Percentiles rank a stretch among this genome's conserved stretches.
These are phyloP conservation scores for Parauchenoglanis punctatus DNA, from an alignment of 2,797 vertebrate genomes.

Conservation along the genomic window DNA sequence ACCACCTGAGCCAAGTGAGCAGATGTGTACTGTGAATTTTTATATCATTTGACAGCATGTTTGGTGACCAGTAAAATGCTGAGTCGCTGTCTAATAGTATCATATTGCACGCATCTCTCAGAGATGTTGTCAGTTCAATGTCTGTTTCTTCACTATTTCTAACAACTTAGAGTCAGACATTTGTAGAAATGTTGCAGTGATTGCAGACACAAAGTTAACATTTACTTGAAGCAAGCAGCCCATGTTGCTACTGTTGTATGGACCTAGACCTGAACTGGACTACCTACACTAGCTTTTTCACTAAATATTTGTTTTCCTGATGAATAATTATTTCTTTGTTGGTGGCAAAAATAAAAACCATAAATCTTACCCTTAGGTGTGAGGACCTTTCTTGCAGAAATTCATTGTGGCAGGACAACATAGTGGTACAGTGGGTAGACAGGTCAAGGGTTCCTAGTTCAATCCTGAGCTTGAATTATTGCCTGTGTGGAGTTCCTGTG, in stretches of 20 bases:
- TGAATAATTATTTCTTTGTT: background rate
- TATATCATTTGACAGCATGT: slow-evolving; percentile 42
- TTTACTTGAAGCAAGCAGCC: background rate
- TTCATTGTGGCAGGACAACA: background rate
- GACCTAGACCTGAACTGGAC: background rate
- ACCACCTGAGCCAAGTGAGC: slow-evolving; percentile 47
- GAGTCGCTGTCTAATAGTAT: slow-evolving; percentile 26
- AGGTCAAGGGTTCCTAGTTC: background rate
- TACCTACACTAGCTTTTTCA: background rate
- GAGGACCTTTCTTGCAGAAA: background rate
- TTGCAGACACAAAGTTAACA: background rate
- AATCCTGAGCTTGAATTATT: background rate
- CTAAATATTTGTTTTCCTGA: background rate
- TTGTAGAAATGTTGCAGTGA: background rate
- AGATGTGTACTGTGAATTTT: slow-evolving; percentile 54
- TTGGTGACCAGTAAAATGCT: slow-evolving; percentile 46
- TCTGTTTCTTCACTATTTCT: slow-evolving; percentile 1
- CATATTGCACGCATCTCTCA: background rate
- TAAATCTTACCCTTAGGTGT: background rate
- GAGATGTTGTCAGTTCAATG: slow-evolving; percentile 7
- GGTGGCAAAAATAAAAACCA: background rate
- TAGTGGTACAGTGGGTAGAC: background rate
- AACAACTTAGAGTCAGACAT: background rate
- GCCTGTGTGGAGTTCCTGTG: background rate
- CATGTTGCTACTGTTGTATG: background rate